Conservation (phyloP, 2,113 vertebrate species). For the Indicator indicator region DNA sequence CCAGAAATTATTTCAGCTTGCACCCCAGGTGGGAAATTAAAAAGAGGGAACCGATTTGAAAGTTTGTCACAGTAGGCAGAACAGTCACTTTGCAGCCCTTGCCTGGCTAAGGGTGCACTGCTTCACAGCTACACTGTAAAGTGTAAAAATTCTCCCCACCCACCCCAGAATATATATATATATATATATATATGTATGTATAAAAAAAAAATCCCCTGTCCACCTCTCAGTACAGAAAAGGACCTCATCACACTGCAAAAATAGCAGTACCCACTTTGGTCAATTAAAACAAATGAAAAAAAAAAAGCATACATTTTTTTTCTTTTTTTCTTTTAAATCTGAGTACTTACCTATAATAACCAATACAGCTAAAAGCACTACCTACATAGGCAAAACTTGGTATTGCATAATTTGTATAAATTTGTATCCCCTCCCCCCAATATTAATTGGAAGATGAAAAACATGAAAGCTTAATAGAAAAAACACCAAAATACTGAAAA, state of each 20-base stretch:
- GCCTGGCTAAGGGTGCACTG: slow-evolving; percentile 85
- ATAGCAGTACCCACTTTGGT: slow-evolving; percentile 99
- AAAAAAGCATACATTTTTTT: slow-evolving; percentile 86
- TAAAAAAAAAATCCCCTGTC: slow-evolving; percentile 85
- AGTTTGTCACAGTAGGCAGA: slow-evolving; percentile 92
- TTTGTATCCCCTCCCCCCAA: slow-evolving; percentile 95
- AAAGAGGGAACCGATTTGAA: slow-evolving; percentile 78
- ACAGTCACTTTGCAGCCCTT: slow-evolving; percentile 94
- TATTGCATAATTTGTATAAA: slow-evolving; percentile 99
- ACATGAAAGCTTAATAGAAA: slow-evolving; percentile 93
- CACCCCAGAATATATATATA: slow-evolving; percentile 84
- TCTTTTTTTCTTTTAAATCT: slow-evolving; percentile 79
- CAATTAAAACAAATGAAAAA: slow-evolving; percentile 88
- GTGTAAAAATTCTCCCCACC: slow-evolving; percentile 83
- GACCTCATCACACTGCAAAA: slow-evolving; percentile 98
- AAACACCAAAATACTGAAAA: slow-evolving; percentile 95
- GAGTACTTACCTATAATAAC: slow-evolving; percentile 99
- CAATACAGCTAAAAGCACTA: slow-evolving; percentile 99
- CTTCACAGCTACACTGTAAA: slow-evolving; percentile 87
- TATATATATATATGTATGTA: slow-evolving; percentile 81
- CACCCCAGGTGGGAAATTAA: slow-evolving; percentile 89
- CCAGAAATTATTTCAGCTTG: slow-evolving; percentile 86
- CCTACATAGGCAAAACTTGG: slow-evolving; percentile 99
- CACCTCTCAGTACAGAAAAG: slow-evolving; percentile 90
- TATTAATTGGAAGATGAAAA: slow-evolving; percentile 99